phyloP scores from a whole-genome alignment of 2,797 vertebrate genomes.

The Astyanax mexicanus region DNA sequence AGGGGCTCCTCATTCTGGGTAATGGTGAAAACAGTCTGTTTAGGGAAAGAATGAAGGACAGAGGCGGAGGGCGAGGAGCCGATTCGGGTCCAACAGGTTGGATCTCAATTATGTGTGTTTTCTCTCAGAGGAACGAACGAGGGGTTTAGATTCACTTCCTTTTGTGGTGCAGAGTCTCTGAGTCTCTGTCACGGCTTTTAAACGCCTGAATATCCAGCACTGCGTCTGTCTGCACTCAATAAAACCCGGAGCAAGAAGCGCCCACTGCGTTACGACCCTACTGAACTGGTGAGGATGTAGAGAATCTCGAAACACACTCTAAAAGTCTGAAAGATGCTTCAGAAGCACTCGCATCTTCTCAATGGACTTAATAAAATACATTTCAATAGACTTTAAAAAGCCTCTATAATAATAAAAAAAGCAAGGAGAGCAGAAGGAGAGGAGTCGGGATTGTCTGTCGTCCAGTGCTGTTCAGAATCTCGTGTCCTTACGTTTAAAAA shows the following conservation, averaged over 20 bases:
- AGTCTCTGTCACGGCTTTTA: not conserved
- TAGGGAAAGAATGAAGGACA: not conserved
- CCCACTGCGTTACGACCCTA: too few relatives aligned
- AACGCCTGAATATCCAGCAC: slow-evolving; percentile 43
- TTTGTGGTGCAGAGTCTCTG: slow-evolving; percentile 5
- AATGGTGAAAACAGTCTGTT: slow-evolving; percentile 39
- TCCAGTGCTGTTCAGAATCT: not conserved
- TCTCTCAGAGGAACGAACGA: slow-evolving; percentile 26
- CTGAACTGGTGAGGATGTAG: too few relatives aligned
- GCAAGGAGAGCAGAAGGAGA: slow-evolving; percentile 22
- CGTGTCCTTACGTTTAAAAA: slow-evolving; percentile 33
- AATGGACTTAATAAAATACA: too few relatives aligned
- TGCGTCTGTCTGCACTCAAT: slow-evolving; percentile 29
- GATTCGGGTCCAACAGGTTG: not conserved
- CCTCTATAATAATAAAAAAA: slow-evolving; percentile 23
- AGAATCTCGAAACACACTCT: too few relatives aligned
- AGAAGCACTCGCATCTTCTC: too few relatives aligned
- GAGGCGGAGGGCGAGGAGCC: not conserved
- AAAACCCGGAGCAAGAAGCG: slow-evolving; percentile 62
- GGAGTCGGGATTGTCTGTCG: slow-evolving; percentile 14
- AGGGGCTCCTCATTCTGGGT: slow-evolving; percentile 11
- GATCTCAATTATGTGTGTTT: slow-evolving; percentile 17
- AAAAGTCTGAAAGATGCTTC: too few relatives aligned
- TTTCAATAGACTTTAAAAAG: too few relatives aligned
- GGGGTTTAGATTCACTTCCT: slow-evolving; percentile 19